phyloP scores from a whole-genome alignment of 2,113 vertebrate genomes.

The Zonotrichia leucophrys region DNA sequence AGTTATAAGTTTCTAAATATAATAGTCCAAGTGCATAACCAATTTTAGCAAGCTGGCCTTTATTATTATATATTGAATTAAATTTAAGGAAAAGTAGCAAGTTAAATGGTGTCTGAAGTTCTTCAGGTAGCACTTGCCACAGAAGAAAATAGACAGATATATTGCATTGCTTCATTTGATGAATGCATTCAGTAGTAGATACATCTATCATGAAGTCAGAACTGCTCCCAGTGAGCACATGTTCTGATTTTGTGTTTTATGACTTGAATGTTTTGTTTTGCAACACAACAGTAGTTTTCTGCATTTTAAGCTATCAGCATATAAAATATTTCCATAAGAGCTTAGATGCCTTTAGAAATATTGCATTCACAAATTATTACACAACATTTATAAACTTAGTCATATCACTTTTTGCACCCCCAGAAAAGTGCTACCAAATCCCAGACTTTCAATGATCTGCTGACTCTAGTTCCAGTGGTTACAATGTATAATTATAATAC shows the following conservation, averaged over 20 bases:
- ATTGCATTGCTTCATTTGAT: neutral
- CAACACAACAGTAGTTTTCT: neutral
- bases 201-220: neutral
- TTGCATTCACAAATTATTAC: neutral
- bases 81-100: neutral
- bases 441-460: neutral
- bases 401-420: neutral
- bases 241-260: neutral
- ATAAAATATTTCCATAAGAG: neutral
- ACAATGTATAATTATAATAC: neutral
- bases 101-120: neutral
- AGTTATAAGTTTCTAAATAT: neutral
- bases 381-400: neutral
- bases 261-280: neutral
- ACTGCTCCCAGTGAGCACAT: fast-evolving
- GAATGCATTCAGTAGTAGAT: neutral
- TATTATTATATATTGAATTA: neutral
- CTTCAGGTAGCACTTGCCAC: neutral
- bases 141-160: neutral
- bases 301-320: neutral
- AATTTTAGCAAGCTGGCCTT: neutral
- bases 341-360: neutral
- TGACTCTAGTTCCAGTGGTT: neutral
- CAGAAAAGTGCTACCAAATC: neutral
- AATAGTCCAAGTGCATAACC: neutral